Conservation (phyloP, 1,140 invertebrate species). For the Schlechtendalia chinensis region DNA sequence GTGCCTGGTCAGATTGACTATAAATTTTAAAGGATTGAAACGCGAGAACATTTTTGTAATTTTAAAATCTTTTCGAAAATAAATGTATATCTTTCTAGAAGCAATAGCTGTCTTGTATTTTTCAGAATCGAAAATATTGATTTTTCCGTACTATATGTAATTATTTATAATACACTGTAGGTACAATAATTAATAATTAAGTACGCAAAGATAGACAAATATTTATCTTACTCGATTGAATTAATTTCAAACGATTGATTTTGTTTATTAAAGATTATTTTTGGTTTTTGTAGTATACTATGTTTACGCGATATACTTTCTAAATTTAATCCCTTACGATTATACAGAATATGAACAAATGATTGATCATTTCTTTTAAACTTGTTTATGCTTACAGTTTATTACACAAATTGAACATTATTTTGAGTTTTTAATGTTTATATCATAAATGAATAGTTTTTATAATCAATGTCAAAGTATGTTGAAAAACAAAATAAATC, state of each 20-base stretch:
- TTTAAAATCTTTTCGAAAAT: neutral
- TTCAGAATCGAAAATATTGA: neutral
- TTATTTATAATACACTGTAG: neutral
- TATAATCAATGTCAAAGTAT: neutral
- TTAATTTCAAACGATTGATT: neutral
- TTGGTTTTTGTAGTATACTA: no score
- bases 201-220: neutral
- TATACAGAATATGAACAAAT: no score
- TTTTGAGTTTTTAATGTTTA: neutral
- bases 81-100: neutral
- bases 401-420: no score
- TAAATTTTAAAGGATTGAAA: slow-evolving; percentile 16
- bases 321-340: no score
- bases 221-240: neutral
- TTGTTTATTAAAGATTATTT: neutral
- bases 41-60: neutral
- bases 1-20: neutral
- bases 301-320: no score
- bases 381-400: no score
- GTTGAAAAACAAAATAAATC: neutral
- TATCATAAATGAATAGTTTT: neutral
- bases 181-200: neutral
- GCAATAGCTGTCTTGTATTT: neutral
- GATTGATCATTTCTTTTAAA: no score
- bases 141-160: neutral